Conservation (phyloP, 2,797 vertebrate species). For the Lepilemur ruficaudatus region DNA sequence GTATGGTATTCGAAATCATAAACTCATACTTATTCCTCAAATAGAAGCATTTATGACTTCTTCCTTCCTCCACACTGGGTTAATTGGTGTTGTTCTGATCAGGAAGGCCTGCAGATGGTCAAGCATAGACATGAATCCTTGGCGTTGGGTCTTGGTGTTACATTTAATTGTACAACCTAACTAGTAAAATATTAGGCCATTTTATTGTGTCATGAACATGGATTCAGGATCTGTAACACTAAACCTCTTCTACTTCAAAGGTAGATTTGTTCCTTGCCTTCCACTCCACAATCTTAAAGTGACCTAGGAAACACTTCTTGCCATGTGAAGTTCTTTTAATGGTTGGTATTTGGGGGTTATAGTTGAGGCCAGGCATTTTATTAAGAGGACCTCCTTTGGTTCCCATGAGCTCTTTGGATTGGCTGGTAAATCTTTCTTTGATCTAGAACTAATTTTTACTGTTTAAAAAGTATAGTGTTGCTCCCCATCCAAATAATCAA, state of each 20-base stretch:
- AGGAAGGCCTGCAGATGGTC: neutral
- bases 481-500: neutral
- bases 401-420: neutral
- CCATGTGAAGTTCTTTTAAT: neutral
- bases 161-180: neutral
- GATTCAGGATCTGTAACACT: neutral
- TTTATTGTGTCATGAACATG: neutral
- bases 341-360: neutral
- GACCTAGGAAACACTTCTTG: neutral
- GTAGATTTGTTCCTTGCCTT: neutral
- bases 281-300: neutral
- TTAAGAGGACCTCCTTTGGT: neutral
- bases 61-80: neutral
- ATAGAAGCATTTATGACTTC: neutral
- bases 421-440: neutral
- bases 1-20: neutral
- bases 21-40: neutral
- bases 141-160: neutral
- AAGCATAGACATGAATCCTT: neutral
- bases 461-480: neutral
- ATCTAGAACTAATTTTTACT: neutral
- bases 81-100: neutral
- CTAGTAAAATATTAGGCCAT: neutral
- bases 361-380: neutral
- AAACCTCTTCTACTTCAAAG: neutral